phyloP scores from a whole-genome alignment of 2,888 invertebrate genomes.

The Allolobophora icterica region DNA sequence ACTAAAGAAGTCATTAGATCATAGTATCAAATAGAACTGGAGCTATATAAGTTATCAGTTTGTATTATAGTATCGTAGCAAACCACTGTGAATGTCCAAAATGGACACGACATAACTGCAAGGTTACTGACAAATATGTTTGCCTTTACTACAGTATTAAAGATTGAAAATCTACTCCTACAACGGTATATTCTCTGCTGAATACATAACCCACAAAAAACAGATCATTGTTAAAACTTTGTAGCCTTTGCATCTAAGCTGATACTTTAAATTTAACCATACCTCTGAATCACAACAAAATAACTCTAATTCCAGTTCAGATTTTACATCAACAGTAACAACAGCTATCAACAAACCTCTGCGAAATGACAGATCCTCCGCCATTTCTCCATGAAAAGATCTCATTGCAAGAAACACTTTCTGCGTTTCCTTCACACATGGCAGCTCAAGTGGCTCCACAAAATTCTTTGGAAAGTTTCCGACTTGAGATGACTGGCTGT shows the following conservation, averaged over 20 bases:
- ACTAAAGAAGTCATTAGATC: too few relatives aligned
- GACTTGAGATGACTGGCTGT: constrained; percentile 38
- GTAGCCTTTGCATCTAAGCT: neutral
- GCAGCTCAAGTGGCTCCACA: constrained; percentile 56
- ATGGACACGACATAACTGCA: too few relatives aligned
- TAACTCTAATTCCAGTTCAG: neutral
- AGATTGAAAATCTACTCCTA: neutral
- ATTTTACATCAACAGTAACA: too few relatives aligned
- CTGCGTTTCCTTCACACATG: constrained; percentile 52
- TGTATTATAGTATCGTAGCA: too few relatives aligned
- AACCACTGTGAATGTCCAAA: too few relatives aligned
- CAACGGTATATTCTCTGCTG: neutral
- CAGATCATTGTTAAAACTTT: neutral
- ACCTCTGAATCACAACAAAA: neutral
- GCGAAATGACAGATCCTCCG: constrained; percentile 58
- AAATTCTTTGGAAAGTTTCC: constrained; percentile 61
- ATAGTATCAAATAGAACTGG: too few relatives aligned
- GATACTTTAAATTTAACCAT: neutral
- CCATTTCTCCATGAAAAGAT: constrained; percentile 56
- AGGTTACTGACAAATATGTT: neutral
- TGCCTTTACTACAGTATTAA: constrained; percentile 3
- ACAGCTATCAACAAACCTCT: constrained; percentile 52
- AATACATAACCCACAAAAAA: neutral
- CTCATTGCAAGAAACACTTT: constrained; percentile 57
- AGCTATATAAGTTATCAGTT: too few relatives aligned